Evolutionary conservation across 2,888 invertebrate species (phyloP).

Genomic region (Epinotia brunnichana): DNA sequence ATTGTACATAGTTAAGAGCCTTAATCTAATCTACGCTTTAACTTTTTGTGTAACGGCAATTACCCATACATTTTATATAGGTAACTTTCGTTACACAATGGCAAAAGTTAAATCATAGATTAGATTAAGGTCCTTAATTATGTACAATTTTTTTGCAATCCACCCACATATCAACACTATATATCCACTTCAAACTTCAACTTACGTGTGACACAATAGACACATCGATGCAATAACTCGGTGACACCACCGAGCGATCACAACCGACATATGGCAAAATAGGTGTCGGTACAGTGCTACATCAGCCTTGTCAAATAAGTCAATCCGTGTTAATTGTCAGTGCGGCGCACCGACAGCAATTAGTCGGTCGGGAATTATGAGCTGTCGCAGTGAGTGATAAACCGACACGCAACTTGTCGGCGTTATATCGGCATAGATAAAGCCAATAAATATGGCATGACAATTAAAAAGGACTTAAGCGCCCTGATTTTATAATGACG

Average conservation of each 20-base stretch:
- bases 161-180: too few relatives aligned
- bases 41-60: too few relatives aligned
- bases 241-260: not conserved
- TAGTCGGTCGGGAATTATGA: constrained; percentile 15
- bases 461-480: not conserved
- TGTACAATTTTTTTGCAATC: too few relatives aligned
- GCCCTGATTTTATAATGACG: not conserved
- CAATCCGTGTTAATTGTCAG: constrained; percentile 23
- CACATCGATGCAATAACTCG: not conserved
- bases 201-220: not conserved
- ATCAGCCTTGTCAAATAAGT: constrained; percentile 19
- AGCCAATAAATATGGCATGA: not conserved
- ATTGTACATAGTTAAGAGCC: too few relatives aligned
- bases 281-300: not conserved
- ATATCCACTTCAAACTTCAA: too few relatives aligned
- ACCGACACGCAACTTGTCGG: constrained; percentile 22
- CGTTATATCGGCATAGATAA: constrained; percentile 18
- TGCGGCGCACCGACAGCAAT: constrained; percentile 28
- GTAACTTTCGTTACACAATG: too few relatives aligned
- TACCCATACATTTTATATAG: too few relatives aligned
- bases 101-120: too few relatives aligned
- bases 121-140: too few relatives aligned
- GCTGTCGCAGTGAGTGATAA: constrained; percentile 6
- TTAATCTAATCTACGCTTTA: too few relatives aligned
- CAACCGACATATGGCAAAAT: not conserved